A percentile compares a stretch with the other conserved stretches of the same genome.
Conservation (phyloP, 2,888 invertebrate species). For the Xylophagus ater region DNA sequence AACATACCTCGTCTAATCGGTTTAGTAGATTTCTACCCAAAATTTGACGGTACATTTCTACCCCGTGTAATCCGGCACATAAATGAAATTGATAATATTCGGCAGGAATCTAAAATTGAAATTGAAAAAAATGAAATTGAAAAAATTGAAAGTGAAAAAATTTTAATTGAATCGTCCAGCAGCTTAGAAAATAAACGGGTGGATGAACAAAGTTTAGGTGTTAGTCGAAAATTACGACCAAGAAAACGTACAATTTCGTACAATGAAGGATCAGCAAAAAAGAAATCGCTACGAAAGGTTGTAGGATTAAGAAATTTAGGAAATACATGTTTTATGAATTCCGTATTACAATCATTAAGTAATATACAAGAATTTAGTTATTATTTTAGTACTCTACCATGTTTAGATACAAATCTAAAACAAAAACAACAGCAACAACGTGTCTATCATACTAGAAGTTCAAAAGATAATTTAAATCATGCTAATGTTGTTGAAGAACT, state of each 20-base stretch:
- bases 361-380: slow-evolving; percentile 74
- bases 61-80: too few relatives aligned
- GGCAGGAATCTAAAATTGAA: slow-evolving; percentile 40
- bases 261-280: slow-evolving; percentile 13
- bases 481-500: slow-evolving; percentile 69
- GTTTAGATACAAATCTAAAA: slow-evolving; percentile 46
- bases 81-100: slow-evolving; percentile 46
- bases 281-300: slow-evolving; percentile 13
- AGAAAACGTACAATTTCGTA: slow-evolving; percentile 24
- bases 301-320: slow-evolving; percentile 64
- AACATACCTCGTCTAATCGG: too few relatives aligned
- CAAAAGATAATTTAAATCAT: slow-evolving; percentile 52
- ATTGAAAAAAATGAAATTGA: too few relatives aligned
- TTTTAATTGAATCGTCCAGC: too few relatives aligned
- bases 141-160: too few relatives aligned
- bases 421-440: slow-evolving; percentile 27
- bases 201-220: slow-evolving; percentile 20
- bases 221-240: slow-evolving; percentile 20
- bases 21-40: too few relatives aligned
- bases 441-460: slow-evolving; percentile 50
- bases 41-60: too few relatives aligned
- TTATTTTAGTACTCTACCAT: slow-evolving; percentile 66
- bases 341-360: slow-evolving; percentile 71
- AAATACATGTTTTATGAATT: too few relatives aligned
- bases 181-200: too few relatives aligned